Conservation (phyloP, 2,797 vertebrate species). For the Limosa lapponica region DNA sequence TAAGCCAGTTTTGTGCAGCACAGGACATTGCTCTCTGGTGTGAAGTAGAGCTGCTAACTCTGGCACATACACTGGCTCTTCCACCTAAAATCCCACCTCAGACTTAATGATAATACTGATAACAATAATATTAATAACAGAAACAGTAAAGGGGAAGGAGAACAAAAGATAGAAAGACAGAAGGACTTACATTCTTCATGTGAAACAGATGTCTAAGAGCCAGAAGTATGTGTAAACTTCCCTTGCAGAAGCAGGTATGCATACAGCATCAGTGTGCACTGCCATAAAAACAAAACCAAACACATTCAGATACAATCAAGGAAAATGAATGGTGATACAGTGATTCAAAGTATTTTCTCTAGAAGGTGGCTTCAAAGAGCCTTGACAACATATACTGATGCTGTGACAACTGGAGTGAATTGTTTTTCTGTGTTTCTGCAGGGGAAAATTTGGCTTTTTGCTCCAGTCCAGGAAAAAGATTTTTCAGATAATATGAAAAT, state of each 20-base stretch:
- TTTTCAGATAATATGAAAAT: background rate
- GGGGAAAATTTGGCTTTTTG: background rate
- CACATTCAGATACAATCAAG: background rate
- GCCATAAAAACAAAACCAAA: background rate
- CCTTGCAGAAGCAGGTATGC: background rate
- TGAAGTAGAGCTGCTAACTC: background rate
- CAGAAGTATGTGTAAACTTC: background rate
- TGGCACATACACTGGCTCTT: background rate
- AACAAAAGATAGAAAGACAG: background rate
- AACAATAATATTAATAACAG: background rate
- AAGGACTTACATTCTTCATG: background rate
- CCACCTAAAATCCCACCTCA: background rate
- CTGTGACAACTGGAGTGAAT: background rate
- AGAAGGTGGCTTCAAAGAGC: background rate
- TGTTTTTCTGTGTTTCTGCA: background rate
- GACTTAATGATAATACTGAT: background rate
- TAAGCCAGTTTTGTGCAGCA: background rate
- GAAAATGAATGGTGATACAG: background rate
- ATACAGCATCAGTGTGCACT: background rate
- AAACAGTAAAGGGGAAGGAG: background rate
- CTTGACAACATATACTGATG: background rate
- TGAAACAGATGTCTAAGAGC: background rate
- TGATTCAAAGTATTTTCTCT: background rate
- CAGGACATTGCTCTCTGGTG: background rate
- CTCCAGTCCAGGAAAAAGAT: background rate